Base-by-base conservation (phyloP, 2,888 invertebrate genomes). In the Lepidocyrtinus sp. region DNA sequence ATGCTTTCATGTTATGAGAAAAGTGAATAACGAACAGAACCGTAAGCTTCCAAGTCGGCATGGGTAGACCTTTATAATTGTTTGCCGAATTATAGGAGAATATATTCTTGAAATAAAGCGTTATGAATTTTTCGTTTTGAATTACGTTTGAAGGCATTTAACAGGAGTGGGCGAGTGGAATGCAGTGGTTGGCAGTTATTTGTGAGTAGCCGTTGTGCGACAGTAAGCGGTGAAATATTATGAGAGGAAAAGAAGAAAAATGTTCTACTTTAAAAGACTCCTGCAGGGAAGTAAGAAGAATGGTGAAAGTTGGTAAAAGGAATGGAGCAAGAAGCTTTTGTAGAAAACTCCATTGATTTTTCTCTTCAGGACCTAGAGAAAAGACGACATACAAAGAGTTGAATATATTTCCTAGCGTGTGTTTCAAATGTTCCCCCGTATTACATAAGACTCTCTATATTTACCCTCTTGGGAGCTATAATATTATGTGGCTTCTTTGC, bases 161-260 rank as follows among this genome's bases (percentile, higher is more conserved):
- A 50, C 17, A 50, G 17, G 15, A 50, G 50, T 50, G n/a, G n/a
- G n/a, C n/a, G 17, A 50, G 50, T 50, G 50, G 50, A 50, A 50
- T 50, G 50, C 50, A 50, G 50, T 50, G 50, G 70, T 65, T 71
- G 70, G 71, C 71, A 71, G 26, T 77, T 71, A 77, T 77, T 71
- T 67, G 77, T 77, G 71, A 36, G 77, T 76, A 72, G 71, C 71
- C 70, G 19, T 25, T 36, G 26, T 19, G 67, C 59, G 72, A 72
- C 77, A 62, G 62, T 72, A 79, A 79, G 74, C 70, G 72, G 74
- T 79, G 70, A 79, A 79, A 79, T 79, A 74, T 79, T 74, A 79
- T 79, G 74, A 79, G 79, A 74, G 64, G 79, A 79, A 79, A 79
- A 70, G 22, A 74, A 79, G 79, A 79, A 79, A 79, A 79, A 74